Base-by-base conservation (phyloP, 2,888 invertebrate species). In the Leptinotarsa tumamoca region DNA sequence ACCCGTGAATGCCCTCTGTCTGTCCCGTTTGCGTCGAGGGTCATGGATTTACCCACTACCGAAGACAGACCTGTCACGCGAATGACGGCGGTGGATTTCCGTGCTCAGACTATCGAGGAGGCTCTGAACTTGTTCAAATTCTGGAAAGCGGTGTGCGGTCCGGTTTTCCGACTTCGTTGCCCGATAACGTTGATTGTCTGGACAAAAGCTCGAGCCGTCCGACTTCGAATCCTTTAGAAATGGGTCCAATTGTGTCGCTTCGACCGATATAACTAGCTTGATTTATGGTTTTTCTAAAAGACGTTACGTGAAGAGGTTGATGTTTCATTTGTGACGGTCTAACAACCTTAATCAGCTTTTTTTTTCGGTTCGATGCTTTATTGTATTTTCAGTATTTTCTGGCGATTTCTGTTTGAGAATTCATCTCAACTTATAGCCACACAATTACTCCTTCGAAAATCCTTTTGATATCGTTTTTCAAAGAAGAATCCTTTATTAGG, bases 171-270 rank as follows among this genome's bases (percentile, higher is more conserved):
- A 68, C 73, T 69, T 68, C 73, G 70, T 77, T 73, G 67, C 71
- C 78, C 79, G 80, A 81, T 82, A 82, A 82, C 81, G 83, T 79
- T 83, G 83, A 82, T 83, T 83, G 82, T 83, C 83, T 83, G 83
- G 82, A 83, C 82, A 82, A 79, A 80, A 81, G 82, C 78, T 78
- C 78, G 68, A 75, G 80, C 78, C 79, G 82, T 83, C 82, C 79
- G 80, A 80, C 79, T 79, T 75, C 73, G 80, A 77, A 76, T 80
- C 72, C 78, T 33, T 33, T 43, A 43, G 63, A 76, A 80, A 77
- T 74, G 78, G 76, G 80, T 78, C 79, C 78, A 78, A 79, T 82
- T 78, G 81, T 78, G 77, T 78, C 80, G 79, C 77, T 81, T 81
- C 76, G 79, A 75, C 73, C 71, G 77, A 72, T 79, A 81, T 80